Conservation (phyloP, 2,888 invertebrate genomes). For the Charanyca ferruginea region DNA sequence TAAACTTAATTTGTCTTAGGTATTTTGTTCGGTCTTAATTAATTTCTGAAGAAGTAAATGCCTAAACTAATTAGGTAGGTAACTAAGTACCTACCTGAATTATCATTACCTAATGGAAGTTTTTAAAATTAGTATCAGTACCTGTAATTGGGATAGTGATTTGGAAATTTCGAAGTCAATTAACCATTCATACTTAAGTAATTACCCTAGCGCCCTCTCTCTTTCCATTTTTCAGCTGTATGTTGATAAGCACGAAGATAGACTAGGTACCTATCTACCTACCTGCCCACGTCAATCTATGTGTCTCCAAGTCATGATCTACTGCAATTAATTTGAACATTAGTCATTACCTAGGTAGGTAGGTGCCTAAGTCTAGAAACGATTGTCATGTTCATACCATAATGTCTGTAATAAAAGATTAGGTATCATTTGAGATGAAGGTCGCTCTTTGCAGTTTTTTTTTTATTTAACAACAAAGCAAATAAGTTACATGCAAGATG, state of each 20-base stretch:
- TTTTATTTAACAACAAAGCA: conserved; percentile 39
- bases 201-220: no score
- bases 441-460: conserved; percentile 43
- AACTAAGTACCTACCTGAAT: no score
- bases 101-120: no score
- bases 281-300: neutral
- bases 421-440: conserved; percentile 43
- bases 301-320: neutral
- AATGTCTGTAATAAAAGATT: conserved; percentile 25
- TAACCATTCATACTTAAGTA: neutral
- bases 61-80: no score
- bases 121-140: no score
- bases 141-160: neutral
- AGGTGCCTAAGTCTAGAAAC: conserved; percentile 3
- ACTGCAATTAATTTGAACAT: conserved; percentile 2
- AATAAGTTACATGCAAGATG: conserved; percentile 35
- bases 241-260: no score
- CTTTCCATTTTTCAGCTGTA: no score
- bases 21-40: neutral
- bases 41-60: neutral
- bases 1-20: no score
- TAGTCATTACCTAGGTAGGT: neutral
- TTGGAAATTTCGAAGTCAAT: neutral
- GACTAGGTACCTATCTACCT: no score
- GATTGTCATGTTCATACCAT: conserved; percentile 38